phyloP scores from a whole-genome alignment of 2,113 vertebrate species.

The Aegotheles bennettii region DNA sequence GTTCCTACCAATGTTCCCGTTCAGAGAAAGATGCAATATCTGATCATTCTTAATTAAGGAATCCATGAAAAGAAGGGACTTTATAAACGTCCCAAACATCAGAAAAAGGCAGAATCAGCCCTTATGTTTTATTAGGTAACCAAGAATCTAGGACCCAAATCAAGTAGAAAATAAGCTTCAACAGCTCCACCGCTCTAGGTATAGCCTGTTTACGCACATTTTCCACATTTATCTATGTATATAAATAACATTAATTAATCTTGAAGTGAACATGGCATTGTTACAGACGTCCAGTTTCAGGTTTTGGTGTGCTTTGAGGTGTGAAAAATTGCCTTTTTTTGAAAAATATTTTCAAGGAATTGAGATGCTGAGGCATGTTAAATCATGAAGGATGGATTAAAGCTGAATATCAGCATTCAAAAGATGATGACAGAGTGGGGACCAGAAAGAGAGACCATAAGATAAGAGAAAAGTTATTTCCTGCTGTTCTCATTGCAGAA shows the following conservation, averaged over 20 bases:
- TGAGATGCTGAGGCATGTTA: neutral
- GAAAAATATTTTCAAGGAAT: neutral
- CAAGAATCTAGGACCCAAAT: neutral
- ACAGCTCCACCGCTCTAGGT: neutral
- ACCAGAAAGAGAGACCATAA: neutral
- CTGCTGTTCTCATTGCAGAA: neutral
- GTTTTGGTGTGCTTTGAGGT: neutral
- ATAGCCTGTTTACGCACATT: neutral
- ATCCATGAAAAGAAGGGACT: neutral
- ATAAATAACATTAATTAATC: neutral
- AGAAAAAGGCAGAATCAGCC: neutral
- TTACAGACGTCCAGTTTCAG: neutral
- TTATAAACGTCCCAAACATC: neutral
- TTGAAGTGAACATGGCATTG: neutral
- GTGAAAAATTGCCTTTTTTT: neutral
- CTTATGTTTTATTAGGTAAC: neutral
- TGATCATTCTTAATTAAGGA: neutral
- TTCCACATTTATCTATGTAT: neutral
- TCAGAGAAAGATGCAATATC: neutral
- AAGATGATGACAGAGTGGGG: neutral
- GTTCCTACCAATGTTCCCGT: rapidly evolving
- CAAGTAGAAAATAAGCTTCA: neutral
- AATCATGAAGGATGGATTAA: neutral
- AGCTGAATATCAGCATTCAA: neutral
- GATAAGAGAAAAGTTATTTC: neutral